phyloP scores from a whole-genome alignment of 1,140 invertebrate genomes.

The Cydia amplana region DNA sequence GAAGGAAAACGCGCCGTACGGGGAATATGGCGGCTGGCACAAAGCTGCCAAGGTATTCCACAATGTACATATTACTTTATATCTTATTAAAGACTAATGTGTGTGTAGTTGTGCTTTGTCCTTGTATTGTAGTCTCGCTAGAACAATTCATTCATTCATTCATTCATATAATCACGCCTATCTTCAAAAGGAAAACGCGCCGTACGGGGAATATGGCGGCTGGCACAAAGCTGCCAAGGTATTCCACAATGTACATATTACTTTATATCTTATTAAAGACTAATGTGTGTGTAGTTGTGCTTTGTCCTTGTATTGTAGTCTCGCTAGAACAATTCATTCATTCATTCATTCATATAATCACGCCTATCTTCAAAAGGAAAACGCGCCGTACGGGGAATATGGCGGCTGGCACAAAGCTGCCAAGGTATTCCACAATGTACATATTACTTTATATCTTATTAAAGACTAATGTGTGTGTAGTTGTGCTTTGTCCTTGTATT shows the following conservation, averaged over 20 bases:
- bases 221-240: constrained; percentile 99
- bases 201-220: constrained; percentile 96
- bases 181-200: constrained; percentile 93
- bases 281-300: constrained; percentile 5
- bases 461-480: not conserved
- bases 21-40: constrained; percentile 98
- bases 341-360: too few relatives aligned
- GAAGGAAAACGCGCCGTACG: constrained; percentile 94
- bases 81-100: not conserved
- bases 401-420: constrained; percentile 99
- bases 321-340: constrained; percentile 90
- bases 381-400: constrained; percentile 95
- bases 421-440: constrained; percentile 80
- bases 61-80: constrained; percentile 25
- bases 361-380: constrained; percentile 94
- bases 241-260: constrained; percentile 30
- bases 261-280: not conserved
- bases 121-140: constrained; percentile 57
- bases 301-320: not conserved
- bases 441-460: constrained; percentile 17
- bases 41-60: constrained; percentile 92
- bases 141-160: too few relatives aligned
- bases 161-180: too few relatives aligned
- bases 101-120: not conserved
- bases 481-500: not conserved